phyloP scores from a whole-genome alignment of 2,888 invertebrate genomes.

The Eupithecia insigniata region DNA sequence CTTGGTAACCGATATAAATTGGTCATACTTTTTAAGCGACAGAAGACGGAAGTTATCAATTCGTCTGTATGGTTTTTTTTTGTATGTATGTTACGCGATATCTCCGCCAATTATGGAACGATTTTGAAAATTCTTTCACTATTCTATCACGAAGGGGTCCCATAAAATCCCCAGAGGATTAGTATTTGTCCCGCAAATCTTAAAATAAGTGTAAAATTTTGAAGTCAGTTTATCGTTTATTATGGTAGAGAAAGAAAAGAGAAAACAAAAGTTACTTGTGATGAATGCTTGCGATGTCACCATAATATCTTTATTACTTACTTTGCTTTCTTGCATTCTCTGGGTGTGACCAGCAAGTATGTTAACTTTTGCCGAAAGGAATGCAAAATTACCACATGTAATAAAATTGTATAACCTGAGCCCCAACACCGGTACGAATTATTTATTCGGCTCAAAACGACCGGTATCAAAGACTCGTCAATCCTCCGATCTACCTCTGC shows the following conservation, averaged over 20 bases:
- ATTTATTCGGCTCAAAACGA: not conserved
- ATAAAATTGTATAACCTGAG: conserved; percentile 26
- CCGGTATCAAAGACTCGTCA: not conserved
- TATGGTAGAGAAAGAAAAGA: not conserved
- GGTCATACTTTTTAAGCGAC: not conserved
- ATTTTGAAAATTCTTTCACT: no score
- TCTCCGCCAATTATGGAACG: no score
- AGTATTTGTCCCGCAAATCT: no score
- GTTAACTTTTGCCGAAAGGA: conserved; percentile 22
- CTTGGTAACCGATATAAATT: not conserved
- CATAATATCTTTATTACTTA: conserved; percentile 10
- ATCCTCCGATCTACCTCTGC: not conserved
- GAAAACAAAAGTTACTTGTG: not conserved
- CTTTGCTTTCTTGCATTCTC: conserved; percentile 8
- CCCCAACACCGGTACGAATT: not conserved
- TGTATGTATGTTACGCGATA: no score
- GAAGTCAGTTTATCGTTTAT: no score
- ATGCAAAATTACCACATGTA: conserved; percentile 22
- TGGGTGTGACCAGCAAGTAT: conserved; percentile 20
- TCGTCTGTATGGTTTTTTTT: no score
- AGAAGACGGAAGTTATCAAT: no score
- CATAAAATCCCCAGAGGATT: no score
- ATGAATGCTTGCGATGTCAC: conserved; percentile 11
- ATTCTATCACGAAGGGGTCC: no score
- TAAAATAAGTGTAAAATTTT: no score